Conservation (phyloP, 2,113 vertebrate species). For the Trichomycterus rosablanca region DNA sequence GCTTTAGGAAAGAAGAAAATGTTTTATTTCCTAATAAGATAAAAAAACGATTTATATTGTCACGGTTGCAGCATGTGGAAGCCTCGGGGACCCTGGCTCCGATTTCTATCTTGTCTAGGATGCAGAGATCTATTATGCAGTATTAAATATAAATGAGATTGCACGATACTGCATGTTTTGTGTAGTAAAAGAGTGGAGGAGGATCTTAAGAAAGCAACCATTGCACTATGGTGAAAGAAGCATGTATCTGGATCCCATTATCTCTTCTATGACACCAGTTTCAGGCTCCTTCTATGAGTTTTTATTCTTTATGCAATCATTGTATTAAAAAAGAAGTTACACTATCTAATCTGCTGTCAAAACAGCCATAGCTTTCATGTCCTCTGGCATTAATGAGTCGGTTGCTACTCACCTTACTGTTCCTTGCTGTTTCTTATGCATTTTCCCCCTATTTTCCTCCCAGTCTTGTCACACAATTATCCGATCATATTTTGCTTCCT, state of each 20-base stretch:
- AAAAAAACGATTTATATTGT: constrained; percentile 43
- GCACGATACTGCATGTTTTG: constrained; percentile 49
- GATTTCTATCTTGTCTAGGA: constrained; percentile 50
- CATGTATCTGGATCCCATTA: constrained; percentile 6
- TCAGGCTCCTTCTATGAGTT: not conserved
- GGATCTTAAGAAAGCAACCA: constrained; percentile 31
- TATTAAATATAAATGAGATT: constrained; percentile 67
- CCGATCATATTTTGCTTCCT: too few species aligned
- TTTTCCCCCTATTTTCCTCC: too few species aligned
- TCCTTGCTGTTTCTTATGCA: too few species aligned
- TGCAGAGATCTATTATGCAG: constrained; percentile 60
- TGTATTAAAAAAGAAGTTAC: not conserved
- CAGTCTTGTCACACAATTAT: too few species aligned
- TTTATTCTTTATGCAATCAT: not conserved
- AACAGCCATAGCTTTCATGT: too few species aligned
- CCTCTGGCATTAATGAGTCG: too few species aligned
- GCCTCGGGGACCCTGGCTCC: constrained; percentile 43
- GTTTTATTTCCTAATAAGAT: constrained; percentile 40
- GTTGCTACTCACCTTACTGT: too few species aligned
- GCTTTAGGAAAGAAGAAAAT: constrained; percentile 14
- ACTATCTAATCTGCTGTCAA: too few species aligned
- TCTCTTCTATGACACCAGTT: not conserved
- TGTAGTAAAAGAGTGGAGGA: constrained; percentile 14
- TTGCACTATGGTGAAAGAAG: not conserved
- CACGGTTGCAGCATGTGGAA: constrained; percentile 46